Percentiles rank a stretch among this genome's conserved stretches.
Conservation (phyloP, 2,797 vertebrate genomes). For the Spinus olivaceus region DNA sequence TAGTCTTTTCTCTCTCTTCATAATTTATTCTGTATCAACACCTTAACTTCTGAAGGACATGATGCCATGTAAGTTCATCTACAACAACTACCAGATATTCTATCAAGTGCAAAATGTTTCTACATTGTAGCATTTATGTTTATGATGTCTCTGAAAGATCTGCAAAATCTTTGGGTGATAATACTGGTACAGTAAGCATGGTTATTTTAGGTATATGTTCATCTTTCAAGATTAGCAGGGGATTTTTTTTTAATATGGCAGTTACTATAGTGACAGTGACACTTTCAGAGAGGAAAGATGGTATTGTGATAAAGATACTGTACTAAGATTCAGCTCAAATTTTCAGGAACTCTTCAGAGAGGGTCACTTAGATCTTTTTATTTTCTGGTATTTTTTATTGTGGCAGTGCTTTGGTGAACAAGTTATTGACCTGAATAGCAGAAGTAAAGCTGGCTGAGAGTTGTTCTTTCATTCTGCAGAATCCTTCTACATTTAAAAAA, state of each 20-base stretch:
- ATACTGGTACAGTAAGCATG: neutral
- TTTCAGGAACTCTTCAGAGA: neutral
- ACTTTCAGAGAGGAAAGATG: constrained; percentile 22
- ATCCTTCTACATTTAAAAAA: neutral
- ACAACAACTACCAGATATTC: neutral
- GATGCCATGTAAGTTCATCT: neutral
- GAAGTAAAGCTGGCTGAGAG: neutral
- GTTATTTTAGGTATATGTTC: constrained; percentile 49
- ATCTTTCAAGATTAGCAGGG: constrained; percentile 36
- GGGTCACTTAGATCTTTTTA: neutral
- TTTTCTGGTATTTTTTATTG: neutral
- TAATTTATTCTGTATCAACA: neutral
- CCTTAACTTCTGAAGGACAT: neutral
- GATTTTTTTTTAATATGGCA: constrained; percentile 5
- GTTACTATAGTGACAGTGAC: constrained; percentile 62
- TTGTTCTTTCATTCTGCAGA: neutral
- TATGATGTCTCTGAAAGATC: neutral
- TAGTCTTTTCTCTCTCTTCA: neutral
- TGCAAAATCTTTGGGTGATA: neutral
- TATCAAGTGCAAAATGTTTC: neutral
- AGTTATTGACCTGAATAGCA: neutral
- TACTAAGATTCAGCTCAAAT: neutral
- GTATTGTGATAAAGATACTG: constrained; percentile 17
- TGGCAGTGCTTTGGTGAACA: neutral
- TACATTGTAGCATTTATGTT: neutral